Percentiles rank a stretch among this genome's conserved stretches.
Conservation (phyloP, 1,140 invertebrate genomes). For the Batillaria attramentaria region DNA sequence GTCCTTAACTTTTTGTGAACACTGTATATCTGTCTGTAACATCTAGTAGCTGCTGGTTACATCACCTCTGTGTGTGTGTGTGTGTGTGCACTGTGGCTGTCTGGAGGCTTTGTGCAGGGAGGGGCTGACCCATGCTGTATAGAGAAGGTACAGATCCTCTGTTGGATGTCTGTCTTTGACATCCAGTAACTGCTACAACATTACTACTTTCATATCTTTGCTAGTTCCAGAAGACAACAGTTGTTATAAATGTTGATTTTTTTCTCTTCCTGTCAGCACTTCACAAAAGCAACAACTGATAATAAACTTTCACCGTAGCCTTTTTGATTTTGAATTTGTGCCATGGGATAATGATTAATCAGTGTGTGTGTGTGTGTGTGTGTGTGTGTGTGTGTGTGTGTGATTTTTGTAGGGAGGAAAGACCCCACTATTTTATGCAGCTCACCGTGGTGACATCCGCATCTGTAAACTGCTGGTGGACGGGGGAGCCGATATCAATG, state of each 20-base stretch:
- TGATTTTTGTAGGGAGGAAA: conserved; percentile 56
- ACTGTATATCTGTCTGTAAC: too few species aligned
- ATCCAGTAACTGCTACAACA: too few species aligned
- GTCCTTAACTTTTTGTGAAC: too few species aligned
- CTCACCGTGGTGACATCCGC: conserved; percentile 54
- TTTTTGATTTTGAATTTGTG: not conserved
- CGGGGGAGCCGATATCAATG: conserved; percentile 64
- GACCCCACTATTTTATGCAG: conserved; percentile 63
- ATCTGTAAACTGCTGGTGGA: conserved; percentile 67
- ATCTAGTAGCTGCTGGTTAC: too few species aligned
- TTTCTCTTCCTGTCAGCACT: too few species aligned
- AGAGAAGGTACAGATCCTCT: conserved; percentile 59
- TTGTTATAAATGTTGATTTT: too few species aligned
- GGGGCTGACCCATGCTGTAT: conserved; percentile 54
- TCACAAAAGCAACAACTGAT: too few species aligned
- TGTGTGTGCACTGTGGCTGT: conserved; percentile 61
- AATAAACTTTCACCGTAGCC: too few species aligned
- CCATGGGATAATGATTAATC: not conserved
- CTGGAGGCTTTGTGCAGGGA: conserved; percentile 58
- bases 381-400: not conserved
- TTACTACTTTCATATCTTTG: too few species aligned
- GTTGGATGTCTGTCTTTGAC: too few species aligned
- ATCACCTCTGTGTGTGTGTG: too few species aligned
- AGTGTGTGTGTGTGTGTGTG: not conserved
- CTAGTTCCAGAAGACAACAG: too few species aligned